A percentile compares a stretch with the other conserved stretches of the same genome.
These are phyloP conservation scores for Tetramorium bicarinatum DNA, from an alignment of 2,888 invertebrate genomes.

Conservation along the genomic window DNA sequence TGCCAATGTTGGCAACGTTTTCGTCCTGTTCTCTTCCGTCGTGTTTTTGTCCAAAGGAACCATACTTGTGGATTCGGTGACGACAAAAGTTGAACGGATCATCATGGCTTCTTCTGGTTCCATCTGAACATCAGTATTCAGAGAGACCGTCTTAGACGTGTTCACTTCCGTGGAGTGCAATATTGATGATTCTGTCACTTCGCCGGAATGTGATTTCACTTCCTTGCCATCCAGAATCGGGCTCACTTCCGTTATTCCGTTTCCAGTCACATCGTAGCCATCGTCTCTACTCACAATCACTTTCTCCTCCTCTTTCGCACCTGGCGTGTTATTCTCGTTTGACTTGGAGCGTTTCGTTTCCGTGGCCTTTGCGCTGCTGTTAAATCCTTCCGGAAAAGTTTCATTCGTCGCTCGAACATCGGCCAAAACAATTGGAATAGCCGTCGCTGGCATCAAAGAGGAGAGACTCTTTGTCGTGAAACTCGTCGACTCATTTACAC, in stretches of 20 bases:
- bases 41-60: slow-evolving; percentile 47
- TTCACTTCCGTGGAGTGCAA: slow-evolving; percentile 50
- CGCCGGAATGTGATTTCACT: slow-evolving; percentile 19
- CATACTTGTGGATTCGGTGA: slow-evolving; percentile 69
- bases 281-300: slow-evolving; percentile 58
- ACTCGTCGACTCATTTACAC: slow-evolving; percentile 62
- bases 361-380: slow-evolving; percentile 21
- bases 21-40: slow-evolving; percentile 21
- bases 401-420: slow-evolving; percentile 48
- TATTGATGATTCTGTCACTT: not conserved
- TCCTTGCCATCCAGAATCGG: slow-evolving; percentile 18
- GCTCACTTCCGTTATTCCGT: slow-evolving; percentile 76
- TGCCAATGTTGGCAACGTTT: not conserved
- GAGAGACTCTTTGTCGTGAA: slow-evolving; percentile 48
- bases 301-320: slow-evolving; percentile 59
- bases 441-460: slow-evolving; percentile 44
- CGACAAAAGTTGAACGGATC: slow-evolving; percentile 69
- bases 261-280: slow-evolving; percentile 74
- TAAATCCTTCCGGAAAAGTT: slow-evolving; percentile 27
- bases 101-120: slow-evolving; percentile 67
- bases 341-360: slow-evolving; percentile 43
- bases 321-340: slow-evolving; percentile 61
- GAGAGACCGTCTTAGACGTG: slow-evolving; percentile 11
- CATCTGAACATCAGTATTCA: slow-evolving; percentile 68
- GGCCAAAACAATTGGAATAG: not conserved